phyloP scores from a whole-genome alignment of 2,797 vertebrate genomes.

The Cryptoblepharus egeriae region DNA sequence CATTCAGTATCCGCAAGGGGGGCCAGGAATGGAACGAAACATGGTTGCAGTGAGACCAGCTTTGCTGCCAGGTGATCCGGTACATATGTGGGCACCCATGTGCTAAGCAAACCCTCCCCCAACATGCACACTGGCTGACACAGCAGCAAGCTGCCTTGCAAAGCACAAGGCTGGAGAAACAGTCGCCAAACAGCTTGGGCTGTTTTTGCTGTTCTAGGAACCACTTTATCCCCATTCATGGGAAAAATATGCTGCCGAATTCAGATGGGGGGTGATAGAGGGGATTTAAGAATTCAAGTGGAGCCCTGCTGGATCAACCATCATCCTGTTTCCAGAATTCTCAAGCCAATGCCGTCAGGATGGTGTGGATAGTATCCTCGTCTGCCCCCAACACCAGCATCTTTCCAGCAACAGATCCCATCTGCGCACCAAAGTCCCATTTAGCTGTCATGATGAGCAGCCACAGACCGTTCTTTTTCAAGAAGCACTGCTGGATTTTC shows the following conservation, averaged over 20 bases:
- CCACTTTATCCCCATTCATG: background rate
- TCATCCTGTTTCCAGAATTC: background rate
- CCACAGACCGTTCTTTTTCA: background rate
- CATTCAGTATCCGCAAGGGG: no score
- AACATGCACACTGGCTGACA: background rate
- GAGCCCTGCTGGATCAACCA: no score
- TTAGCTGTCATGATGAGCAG: background rate
- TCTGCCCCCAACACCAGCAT: background rate
- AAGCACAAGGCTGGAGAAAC: background rate
- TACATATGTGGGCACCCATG: no score
- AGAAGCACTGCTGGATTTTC: background rate
- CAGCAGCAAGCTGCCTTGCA: background rate
- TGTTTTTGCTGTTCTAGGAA: background rate
- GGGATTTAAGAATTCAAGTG: no score
- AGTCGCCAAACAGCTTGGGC: background rate
- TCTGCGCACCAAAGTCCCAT: background rate
- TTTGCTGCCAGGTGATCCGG: no score
- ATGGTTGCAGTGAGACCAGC: no score
- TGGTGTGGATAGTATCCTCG: no score
- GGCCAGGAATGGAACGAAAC: no score
- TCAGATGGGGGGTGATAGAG: background rate
- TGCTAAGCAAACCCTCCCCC: background rate
- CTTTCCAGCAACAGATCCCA: no score
- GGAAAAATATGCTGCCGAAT: constrained; percentile 6
- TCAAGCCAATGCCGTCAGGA: background rate